Base-by-base conservation (phyloP, 1,140 invertebrate genomes). In the Augochlora pura region DNA sequence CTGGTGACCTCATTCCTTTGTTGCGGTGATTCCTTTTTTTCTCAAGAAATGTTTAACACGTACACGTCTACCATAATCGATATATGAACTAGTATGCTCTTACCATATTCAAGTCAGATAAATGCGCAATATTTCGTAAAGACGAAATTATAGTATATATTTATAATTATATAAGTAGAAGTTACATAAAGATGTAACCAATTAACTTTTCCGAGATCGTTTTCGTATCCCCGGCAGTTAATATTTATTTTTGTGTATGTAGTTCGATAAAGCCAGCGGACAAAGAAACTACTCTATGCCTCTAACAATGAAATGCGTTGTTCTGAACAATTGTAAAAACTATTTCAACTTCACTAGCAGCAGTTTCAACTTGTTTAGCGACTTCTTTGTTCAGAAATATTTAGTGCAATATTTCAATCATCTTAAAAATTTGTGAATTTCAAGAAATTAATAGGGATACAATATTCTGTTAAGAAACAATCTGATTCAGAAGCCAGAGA, bases 1-100 rank as follows among this genome's bases (percentile, higher is more conserved):
- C 52, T 32, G 23, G 14, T 42, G 83, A 81, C 69, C 73, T 86
- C 46, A 16, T 18, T 23, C 65, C 23, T 38, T 12, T 14, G 0
- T 39, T 60, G 18, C 12, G 23, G 1, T 9, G 8, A 10, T n/a
- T 39, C 38, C 23, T 32, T 9, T 46, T n/a, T 52, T 62, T 39
- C 38, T 23, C n/a, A 8, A 49, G 25, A 39, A 39, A 59, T 4
- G 46, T 18, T 68, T 14, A n/a, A 16, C 14, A 23, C 60, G 12
- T 3, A 18, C 25, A 21, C 32, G n/a, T 59, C 46, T 32, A 27
- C 23, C 18, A 46, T 18, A 5, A 18, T 5, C 4, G 16, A 38
- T 23, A 14, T 16, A 0, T 7, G 10, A 23, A 75, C n/a, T 16
- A 39, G 25, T 49, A 25, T 12, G 62, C 18, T 63, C 62, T 70